These are phyloP conservation scores for Notoglanidium macrostoma DNA, from an alignment of 2,797 vertebrate genomes.

Conservation along the genomic window DNA sequence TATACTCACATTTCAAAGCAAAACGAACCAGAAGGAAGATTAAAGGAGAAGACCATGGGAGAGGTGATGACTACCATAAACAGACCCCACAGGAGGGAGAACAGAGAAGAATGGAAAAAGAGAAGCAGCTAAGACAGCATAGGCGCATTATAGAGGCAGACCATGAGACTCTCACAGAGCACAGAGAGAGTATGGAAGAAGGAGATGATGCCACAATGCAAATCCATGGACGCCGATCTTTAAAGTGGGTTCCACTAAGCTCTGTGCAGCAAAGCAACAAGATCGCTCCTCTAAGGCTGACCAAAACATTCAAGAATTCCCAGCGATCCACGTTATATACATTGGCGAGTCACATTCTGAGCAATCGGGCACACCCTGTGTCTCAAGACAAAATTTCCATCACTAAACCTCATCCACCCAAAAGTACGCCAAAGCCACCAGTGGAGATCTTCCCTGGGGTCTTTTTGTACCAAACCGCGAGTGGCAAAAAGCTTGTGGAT, in stretches of 20 bases:
- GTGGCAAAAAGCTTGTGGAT: constrained; percentile 73
- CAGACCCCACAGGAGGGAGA: constrained; percentile 60
- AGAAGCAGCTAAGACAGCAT: constrained; percentile 12
- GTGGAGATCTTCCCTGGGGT: constrained; percentile 83
- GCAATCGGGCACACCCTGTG: constrained; percentile 65
- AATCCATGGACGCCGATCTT: constrained; percentile 66
- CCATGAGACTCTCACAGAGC: constrained; percentile 40
- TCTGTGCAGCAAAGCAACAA: constrained; percentile 56
- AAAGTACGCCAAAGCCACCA: constrained; percentile 64
- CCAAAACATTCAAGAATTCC: constrained; percentile 35
- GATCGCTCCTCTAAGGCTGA: constrained; percentile 16
- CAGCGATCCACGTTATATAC: constrained; percentile 71
- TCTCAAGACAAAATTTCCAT: constrained; percentile 80
- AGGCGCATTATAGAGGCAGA: constrained; percentile 32
- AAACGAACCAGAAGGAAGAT: constrained; percentile 40
- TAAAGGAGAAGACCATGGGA: constrained; percentile 60
- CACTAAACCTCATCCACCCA: constrained; percentile 75
- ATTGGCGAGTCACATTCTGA: constrained; percentile 74
- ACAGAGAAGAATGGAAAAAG: constrained; percentile 59
- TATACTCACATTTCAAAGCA: constrained; percentile 15
- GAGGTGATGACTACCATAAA: constrained; percentile 48
- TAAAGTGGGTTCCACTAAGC: constrained; percentile 77
- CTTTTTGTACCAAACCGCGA: constrained; percentile 81
- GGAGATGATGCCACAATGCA: background rate
- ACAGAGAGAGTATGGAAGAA: background rate